Percentiles rank a stretch among this genome's conserved stretches.
These are phyloP conservation scores for Neopelma chrysocephalum DNA, from an alignment of 2,797 vertebrate species.

Conservation along the genomic window DNA sequence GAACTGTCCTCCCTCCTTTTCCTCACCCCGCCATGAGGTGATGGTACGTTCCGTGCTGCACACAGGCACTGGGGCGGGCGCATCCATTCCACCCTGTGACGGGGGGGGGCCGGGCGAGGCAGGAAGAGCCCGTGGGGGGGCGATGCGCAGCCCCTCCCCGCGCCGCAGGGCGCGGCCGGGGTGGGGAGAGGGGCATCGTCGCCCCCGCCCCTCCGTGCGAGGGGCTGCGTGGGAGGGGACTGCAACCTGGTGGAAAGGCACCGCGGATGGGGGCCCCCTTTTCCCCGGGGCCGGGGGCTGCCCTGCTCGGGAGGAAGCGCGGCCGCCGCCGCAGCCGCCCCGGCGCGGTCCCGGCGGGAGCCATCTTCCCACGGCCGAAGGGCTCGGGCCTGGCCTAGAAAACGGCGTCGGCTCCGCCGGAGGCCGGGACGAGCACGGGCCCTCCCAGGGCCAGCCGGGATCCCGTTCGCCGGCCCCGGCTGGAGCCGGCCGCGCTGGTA, in stretches of 20 bases:
- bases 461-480: neutral
- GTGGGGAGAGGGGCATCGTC: neutral
- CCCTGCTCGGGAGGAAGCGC: neutral
- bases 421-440: neutral
- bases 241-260: neutral
- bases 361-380: constrained; percentile 16
- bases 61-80: neutral
- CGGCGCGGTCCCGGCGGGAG: constrained; percentile 9
- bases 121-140: neutral
- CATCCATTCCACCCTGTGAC: neutral
- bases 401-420: neutral
- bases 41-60: neutral
- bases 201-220: fast-evolving
- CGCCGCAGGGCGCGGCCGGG: neutral
- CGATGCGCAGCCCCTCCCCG: neutral
- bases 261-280: neutral
- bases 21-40: fast-evolving
- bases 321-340: neutral
- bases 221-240: neutral
- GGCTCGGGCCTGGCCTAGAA: neutral
- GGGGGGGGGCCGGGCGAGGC: neutral
- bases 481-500: neutral
- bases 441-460: neutral
- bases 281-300: neutral
- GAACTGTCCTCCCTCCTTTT: neutral